phyloP scores from a whole-genome alignment of 2,797 vertebrate species.

The Pseudotriccus pelzelni region DNA sequence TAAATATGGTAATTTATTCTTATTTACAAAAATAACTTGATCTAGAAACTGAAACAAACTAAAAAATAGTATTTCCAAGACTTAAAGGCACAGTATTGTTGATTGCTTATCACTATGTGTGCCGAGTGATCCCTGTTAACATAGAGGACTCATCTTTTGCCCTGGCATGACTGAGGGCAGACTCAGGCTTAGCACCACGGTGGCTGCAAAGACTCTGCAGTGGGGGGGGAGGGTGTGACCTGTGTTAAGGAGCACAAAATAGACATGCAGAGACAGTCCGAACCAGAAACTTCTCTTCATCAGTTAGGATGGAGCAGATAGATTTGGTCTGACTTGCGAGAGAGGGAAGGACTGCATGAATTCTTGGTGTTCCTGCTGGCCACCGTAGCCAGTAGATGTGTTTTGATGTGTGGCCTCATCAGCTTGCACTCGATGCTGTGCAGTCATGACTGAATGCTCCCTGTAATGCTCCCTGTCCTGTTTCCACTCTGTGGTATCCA shows the following conservation, averaged over 20 bases:
- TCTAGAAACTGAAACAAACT: not conserved
- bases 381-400: not conserved
- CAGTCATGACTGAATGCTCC: not conserved
- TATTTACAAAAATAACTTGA: not conserved
- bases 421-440: accelerated
- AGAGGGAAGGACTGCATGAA: not conserved
- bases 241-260: not conserved
- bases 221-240: not conserved
- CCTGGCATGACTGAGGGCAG: not conserved
- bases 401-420: not conserved
- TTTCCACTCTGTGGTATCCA: not conserved
- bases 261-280: not conserved
- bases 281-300: not conserved
- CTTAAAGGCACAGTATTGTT: not conserved
- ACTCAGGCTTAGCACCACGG: not conserved
- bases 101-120: not conserved
- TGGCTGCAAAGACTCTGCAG: not conserved
- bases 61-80: not conserved
- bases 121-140: not conserved
- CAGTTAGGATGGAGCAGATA: not conserved
- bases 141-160: not conserved
- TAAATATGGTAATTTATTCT: not conserved
- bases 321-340: not conserved
- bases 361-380: not conserved
- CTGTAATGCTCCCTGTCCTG: not conserved